Percentiles rank a stretch among this genome's conserved stretches.
phyloP scores from a whole-genome alignment of 1,140 invertebrate species.

The Galendromus occidentalis region DNA sequence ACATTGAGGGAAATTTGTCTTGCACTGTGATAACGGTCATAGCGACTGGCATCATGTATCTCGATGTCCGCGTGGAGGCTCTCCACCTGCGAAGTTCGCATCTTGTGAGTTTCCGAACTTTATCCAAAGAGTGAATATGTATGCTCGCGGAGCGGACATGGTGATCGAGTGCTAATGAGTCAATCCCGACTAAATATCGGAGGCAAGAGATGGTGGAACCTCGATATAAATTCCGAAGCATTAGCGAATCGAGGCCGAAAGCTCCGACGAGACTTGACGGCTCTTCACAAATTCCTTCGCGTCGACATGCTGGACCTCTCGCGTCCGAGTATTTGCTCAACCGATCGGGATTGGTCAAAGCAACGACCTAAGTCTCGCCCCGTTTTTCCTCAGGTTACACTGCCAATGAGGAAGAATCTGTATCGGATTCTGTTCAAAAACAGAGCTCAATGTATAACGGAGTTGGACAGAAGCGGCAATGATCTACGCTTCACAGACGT shows the following conservation, averaged over 20 bases:
- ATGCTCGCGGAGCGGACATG: too few relatives aligned
- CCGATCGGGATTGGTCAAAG: neutral
- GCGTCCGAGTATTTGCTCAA: too few relatives aligned
- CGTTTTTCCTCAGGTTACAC: neutral
- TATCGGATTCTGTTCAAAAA: neutral
- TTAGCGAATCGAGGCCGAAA: too few relatives aligned
- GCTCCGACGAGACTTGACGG: too few relatives aligned
- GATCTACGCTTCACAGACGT: neutral
- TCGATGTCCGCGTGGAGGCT: neutral
- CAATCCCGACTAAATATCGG: too few relatives aligned
- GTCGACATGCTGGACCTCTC: too few relatives aligned
- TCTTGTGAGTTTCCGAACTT: neutral
- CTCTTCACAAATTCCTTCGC: too few relatives aligned
- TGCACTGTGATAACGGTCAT: neutral
- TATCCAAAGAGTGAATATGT: too few relatives aligned
- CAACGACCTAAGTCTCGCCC: neutral
- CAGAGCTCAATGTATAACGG: neutral
- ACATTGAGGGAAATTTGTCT: neutral
- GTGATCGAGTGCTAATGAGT: too few relatives aligned
- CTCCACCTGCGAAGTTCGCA: neutral
- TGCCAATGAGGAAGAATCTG: neutral
- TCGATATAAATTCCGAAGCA: too few relatives aligned
- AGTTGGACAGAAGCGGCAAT: constrained; percentile 2
- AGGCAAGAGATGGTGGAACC: too few relatives aligned
- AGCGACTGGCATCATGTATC: neutral